Percentiles rank a stretch among this genome's conserved stretches.
These are phyloP conservation scores for Sinhomidia bicolor DNA, from an alignment of 2,888 invertebrate genomes.

Conservation along the genomic window DNA sequence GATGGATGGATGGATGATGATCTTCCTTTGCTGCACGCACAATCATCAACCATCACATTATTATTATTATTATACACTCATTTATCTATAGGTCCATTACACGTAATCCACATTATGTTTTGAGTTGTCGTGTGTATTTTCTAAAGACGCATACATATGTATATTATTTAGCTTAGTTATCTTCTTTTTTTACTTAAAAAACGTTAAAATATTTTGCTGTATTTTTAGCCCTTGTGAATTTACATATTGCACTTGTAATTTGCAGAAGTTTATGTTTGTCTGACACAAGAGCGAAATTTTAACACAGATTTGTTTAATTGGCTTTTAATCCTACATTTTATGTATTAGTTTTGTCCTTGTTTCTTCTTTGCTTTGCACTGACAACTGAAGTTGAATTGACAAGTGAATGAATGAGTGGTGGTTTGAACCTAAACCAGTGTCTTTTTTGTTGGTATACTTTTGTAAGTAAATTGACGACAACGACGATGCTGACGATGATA, in stretches of 20 bases:
- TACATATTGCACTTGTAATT: background rate
- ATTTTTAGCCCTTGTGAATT: background rate
- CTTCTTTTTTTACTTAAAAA: background rate
- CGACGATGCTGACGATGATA: background rate
- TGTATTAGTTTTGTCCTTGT: background rate
- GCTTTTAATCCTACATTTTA: too few species aligned
- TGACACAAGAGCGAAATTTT: background rate
- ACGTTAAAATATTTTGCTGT: background rate
- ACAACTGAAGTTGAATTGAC: background rate
- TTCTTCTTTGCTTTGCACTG: background rate
- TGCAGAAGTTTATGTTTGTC: background rate
- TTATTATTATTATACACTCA: too few species aligned
- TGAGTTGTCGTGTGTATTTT: background rate
- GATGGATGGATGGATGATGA: background rate
- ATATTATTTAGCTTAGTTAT: too few species aligned
- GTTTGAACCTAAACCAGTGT: background rate
- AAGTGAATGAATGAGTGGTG: background rate
- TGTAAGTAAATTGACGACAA: background rate
- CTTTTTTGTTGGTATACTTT: constrained; percentile 2
- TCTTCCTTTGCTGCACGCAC: constrained; percentile 5
- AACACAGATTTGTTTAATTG: constrained; percentile 12
- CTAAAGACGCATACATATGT: too few species aligned
- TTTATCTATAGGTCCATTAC: background rate
- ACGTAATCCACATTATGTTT: background rate
- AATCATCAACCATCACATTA: constrained; percentile 1